A percentile compares a stretch with the other conserved stretches of the same genome.
Conservation (phyloP, 2,113 vertebrate genomes). For the Pitta sordida region DNA sequence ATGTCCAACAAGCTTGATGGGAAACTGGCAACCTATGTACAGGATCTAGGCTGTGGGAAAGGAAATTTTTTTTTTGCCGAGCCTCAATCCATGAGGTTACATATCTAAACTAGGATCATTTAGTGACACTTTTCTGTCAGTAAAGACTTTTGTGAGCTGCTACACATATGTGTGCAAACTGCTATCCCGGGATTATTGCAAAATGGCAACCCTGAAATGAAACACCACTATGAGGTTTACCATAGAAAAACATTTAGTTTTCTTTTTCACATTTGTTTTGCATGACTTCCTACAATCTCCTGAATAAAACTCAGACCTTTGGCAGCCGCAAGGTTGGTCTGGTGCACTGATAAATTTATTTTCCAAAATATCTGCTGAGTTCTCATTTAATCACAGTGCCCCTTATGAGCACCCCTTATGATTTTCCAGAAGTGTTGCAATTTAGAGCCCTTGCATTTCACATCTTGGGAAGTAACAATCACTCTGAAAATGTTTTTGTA, state of each 20-base stretch:
- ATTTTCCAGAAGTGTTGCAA: constrained; percentile 24
- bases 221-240: not conserved
- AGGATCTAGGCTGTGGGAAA: not conserved
- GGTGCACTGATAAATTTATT: not conserved
- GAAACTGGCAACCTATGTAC: not conserved
- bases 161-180: not conserved
- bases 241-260: not conserved
- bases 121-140: not conserved
- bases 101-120: not conserved
- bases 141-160: not conserved
- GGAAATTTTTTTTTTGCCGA: not conserved
- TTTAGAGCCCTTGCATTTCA: not conserved
- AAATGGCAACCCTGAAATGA: not conserved
- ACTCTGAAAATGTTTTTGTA: constrained; percentile 30
- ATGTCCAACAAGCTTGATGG: not conserved
- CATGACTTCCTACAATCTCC: not conserved
- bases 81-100: not conserved
- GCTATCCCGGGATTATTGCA: not conserved
- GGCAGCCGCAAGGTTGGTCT: not conserved
- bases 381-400: not conserved
- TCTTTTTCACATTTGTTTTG: not conserved
- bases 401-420: not conserved
- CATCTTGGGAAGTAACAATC: constrained; percentile 45
- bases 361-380: not conserved
- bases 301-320: not conserved